phyloP scores from a whole-genome alignment of 1,140 invertebrate genomes.

The Drosophila lacertosa region DNA sequence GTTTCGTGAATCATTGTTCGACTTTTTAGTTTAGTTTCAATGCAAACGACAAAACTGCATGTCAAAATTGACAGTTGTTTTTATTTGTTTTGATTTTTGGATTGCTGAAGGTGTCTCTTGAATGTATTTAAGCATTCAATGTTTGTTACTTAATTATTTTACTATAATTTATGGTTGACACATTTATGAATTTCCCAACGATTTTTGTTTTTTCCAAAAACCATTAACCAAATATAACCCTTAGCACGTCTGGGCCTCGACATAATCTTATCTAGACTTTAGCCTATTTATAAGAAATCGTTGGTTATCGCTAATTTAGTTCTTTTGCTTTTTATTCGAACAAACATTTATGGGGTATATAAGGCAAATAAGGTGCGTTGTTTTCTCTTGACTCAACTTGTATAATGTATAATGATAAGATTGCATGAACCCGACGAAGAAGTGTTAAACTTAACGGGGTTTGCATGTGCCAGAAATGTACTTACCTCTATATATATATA shows the following conservation, averaged over 20 bases:
- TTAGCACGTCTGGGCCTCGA: conserved; percentile 7
- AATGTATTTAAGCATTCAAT: conserved; percentile 28
- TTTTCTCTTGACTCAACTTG: conserved; percentile 13
- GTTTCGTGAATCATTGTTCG: conserved; percentile 18
- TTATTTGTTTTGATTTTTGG: conserved; percentile 41
- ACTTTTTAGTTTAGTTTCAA: conserved; percentile 5
- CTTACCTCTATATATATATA: conserved; percentile 34
- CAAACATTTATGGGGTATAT: conserved; percentile 36
- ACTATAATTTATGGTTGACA: conserved; percentile 17
- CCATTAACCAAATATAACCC: background rate
- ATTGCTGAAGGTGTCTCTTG: conserved; percentile 43
- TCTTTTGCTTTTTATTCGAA: conserved; percentile 3
- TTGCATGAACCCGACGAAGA: conserved; percentile 46
- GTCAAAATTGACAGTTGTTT: conserved; percentile 7
- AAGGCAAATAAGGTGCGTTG: conserved; percentile 2
- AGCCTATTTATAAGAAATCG: conserved; percentile 22
- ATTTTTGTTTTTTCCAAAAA: background rate
- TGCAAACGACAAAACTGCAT: background rate
- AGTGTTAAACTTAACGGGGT: conserved; percentile 42
- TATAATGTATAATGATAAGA: conserved; percentile 56
- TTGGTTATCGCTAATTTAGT: conserved; percentile 11
- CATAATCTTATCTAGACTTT: conserved; percentile 32
- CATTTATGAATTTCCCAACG: conserved; percentile 10
- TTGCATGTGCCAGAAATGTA: conserved; percentile 11
- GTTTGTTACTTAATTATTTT: conserved; percentile 14